These are phyloP conservation scores for Anarrhichthys ocellatus DNA, from an alignment of 2,113 vertebrate species.

Conservation along the genomic window DNA sequence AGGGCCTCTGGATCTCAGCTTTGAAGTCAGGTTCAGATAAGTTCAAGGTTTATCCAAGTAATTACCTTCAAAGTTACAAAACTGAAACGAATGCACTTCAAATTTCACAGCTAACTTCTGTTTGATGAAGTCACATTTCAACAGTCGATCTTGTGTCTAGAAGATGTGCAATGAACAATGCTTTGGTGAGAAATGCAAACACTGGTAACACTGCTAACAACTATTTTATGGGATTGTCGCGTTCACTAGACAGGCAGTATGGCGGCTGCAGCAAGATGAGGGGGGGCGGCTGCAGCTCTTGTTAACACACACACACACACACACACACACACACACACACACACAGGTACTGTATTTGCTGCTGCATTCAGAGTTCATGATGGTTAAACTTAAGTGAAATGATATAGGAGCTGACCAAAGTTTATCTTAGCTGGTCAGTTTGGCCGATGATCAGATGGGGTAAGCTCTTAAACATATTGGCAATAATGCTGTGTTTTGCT, in stretches of 20 bases:
- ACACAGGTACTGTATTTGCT: not conserved
- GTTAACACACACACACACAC: no score
- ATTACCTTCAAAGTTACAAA: slow-evolving; percentile 7
- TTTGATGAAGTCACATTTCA: not conserved
- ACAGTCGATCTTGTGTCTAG: not conserved
- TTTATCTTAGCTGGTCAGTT: not conserved
- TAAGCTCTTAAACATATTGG: not conserved
- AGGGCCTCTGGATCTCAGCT: slow-evolving; percentile 32
- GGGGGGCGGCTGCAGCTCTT: not conserved
- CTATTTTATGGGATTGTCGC: not conserved
- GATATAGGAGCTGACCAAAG: not conserved
- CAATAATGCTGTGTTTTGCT: not conserved
- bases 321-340: no score
- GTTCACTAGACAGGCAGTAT: not conserved
- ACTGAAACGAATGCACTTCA: not conserved
- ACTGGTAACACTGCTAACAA: not conserved
- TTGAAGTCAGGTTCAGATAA: slow-evolving; percentile 44
- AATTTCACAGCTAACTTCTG: not conserved
- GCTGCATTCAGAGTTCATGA: not conserved
- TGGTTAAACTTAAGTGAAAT: not conserved
- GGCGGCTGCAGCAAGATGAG: not conserved
- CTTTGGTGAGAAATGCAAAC: not conserved
- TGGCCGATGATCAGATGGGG: not conserved
- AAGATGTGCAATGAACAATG: not conserved
- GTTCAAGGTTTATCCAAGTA: slow-evolving; percentile 18